Conservation (phyloP, 2,888 invertebrate species). For the Drosophila fungiperda region DNA sequence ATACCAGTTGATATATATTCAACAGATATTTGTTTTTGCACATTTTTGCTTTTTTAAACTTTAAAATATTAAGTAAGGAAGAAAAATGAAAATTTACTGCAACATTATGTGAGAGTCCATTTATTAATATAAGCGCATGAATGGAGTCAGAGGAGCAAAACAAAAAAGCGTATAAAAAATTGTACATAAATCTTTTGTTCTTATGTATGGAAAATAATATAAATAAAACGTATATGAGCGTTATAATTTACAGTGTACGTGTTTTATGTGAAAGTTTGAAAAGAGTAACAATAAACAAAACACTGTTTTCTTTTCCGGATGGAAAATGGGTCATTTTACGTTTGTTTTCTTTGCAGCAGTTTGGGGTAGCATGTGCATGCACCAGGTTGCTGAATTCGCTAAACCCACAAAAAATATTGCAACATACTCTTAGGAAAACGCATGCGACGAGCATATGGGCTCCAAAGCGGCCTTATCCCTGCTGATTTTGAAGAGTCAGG, state of each 20-base stretch:
- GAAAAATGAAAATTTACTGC: conserved; percentile 16
- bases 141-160: conserved; percentile 23
- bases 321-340: background rate
- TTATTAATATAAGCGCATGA: conserved; percentile 39
- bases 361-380: background rate
- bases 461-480: too few relatives aligned
- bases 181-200: conserved; percentile 76
- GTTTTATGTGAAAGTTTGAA: conserved; percentile 18
- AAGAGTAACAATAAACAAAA: background rate
- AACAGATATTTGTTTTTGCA: conserved; percentile 29
- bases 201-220: conserved; percentile 69
- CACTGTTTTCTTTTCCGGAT: background rate
- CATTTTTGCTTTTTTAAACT: conserved; percentile 17
- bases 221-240: conserved; percentile 76
- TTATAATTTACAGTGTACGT: conserved; percentile 33
- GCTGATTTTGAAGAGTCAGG: background rate
- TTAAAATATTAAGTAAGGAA: conserved; percentile 56
- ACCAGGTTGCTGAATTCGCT: conserved; percentile 2
- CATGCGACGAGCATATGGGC: background rate
- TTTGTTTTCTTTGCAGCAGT: background rate
- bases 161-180: conserved; percentile 31
- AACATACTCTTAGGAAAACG: background rate
- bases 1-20: conserved; percentile 21
- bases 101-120: conserved; percentile 49
- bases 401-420: background rate